Evolutionary conservation across 2,888 invertebrate species (phyloP).

Genomic region (Thecophora atra): DNA sequence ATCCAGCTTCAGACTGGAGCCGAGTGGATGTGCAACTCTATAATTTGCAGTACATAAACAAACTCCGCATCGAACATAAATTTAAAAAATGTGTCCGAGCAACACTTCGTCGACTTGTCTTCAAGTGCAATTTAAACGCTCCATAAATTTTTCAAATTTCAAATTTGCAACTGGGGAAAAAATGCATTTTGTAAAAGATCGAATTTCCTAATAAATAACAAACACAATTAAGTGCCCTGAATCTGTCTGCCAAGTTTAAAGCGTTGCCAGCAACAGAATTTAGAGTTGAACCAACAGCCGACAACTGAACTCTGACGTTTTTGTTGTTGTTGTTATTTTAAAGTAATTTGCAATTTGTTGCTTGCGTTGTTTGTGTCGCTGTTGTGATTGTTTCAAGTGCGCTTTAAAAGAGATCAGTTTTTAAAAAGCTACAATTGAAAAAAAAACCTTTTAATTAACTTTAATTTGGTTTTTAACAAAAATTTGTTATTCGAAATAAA

Average conservation of each 20-base stretch:
- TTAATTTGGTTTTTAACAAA: too few species aligned
- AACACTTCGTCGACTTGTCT: conserved; percentile 18
- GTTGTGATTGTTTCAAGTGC: background rate
- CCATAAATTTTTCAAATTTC: conserved; percentile 5
- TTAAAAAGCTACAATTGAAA: background rate
- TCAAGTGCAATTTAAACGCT: conserved; percentile 19
- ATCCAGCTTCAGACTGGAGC: background rate
- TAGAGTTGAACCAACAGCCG: background rate
- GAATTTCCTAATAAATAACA: background rate
- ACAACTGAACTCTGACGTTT: background rate
- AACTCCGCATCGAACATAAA: conserved; percentile 31
- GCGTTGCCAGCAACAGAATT: conserved; percentile 11
- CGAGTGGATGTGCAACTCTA: background rate
- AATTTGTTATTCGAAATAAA: too few species aligned
- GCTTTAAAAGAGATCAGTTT: too few species aligned
- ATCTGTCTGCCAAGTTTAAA: conserved; percentile 18
- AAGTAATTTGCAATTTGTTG: background rate
- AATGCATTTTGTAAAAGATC: background rate
- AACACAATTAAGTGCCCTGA: conserved; percentile 20
- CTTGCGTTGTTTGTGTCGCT: background rate
- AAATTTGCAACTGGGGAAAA: too few species aligned
- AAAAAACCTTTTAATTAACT: too few species aligned
- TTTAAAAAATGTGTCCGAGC: background rate
- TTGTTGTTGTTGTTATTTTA: background rate
- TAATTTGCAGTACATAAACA: conserved; percentile 14